Conservation (phyloP, 2,113 vertebrate genomes). For the Urocolius indicus region DNA sequence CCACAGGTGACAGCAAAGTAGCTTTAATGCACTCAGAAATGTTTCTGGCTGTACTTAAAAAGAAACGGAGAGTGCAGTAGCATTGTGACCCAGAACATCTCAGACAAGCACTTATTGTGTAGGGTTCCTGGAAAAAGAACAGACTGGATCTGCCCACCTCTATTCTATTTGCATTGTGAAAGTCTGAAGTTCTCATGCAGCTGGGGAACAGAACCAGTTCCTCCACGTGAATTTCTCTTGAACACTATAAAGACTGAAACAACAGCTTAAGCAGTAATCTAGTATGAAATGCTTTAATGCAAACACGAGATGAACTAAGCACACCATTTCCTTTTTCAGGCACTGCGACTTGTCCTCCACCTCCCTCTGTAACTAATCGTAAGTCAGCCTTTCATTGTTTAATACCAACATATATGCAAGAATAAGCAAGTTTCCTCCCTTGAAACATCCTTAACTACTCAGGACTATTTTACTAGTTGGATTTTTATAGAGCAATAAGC, state of each 20-base stretch:
- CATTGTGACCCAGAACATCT: not conserved
- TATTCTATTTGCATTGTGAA: not conserved
- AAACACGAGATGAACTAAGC: not conserved
- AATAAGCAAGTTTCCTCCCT: not conserved
- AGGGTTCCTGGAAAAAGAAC: not conserved
- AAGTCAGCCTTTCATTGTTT: not conserved
- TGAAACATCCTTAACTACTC: not conserved
- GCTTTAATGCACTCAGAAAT: not conserved
- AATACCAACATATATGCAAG: not conserved
- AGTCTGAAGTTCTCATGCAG: not conserved
- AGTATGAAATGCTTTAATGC: not conserved
- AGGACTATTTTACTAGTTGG: not conserved
- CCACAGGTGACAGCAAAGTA: not conserved
- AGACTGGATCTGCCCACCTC: not conserved
- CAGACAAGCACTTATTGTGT: not conserved
- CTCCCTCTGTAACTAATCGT: not conserved
- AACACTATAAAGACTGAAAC: not conserved
- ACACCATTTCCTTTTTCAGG: not conserved
- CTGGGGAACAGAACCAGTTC: not conserved
- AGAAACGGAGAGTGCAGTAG: not conserved
- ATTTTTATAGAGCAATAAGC: not conserved
- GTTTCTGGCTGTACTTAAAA: not conserved
- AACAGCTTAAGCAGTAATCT: not conserved
- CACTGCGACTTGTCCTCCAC: not conserved
- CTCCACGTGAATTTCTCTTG: not conserved